Conservation (phyloP, 2,888 invertebrate species). For the Chaetogeoica ovagalla region DNA sequence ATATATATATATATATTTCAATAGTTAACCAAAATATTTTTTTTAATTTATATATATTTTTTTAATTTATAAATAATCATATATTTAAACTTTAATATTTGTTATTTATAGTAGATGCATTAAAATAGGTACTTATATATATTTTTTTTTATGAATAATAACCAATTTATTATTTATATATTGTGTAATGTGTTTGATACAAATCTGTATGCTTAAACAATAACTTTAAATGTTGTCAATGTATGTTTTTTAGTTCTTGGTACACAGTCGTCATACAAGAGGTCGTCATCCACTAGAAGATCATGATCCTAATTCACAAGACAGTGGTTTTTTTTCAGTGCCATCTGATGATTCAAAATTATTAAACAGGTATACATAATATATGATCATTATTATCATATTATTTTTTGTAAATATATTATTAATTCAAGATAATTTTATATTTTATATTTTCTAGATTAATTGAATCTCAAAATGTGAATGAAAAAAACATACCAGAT, state of each 20-base stretch:
- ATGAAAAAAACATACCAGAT: constrained; percentile 21
- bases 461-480: constrained; percentile 19
- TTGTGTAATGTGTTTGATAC: background rate
- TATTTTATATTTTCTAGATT: constrained; percentile 36
- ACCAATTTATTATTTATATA: background rate
- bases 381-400: background rate
- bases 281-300: constrained; percentile 62
- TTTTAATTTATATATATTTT: too few relatives aligned
- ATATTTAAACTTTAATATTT: too few relatives aligned
- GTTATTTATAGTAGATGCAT: too few relatives aligned
- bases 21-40: too few relatives aligned
- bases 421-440: background rate
- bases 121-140: too few relatives aligned
- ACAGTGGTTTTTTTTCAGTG: constrained; percentile 63
- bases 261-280: constrained; percentile 31
- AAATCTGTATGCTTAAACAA: background rate
- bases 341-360: constrained; percentile 56
- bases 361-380: constrained; percentile 22
- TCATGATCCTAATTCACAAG: constrained; percentile 65
- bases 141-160: too few relatives aligned
- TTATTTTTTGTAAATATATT: background rate
- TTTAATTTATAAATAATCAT: too few relatives aligned
- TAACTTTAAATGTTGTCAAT: background rate
- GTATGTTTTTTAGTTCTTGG: constrained; percentile 26
- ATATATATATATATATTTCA: too few relatives aligned